A percentile compares a stretch with the other conserved stretches of the same genome.
Evolutionary conservation across 1,140 invertebrate genomes (phyloP).

Genomic region (Zaprionus vittiger): DNA sequence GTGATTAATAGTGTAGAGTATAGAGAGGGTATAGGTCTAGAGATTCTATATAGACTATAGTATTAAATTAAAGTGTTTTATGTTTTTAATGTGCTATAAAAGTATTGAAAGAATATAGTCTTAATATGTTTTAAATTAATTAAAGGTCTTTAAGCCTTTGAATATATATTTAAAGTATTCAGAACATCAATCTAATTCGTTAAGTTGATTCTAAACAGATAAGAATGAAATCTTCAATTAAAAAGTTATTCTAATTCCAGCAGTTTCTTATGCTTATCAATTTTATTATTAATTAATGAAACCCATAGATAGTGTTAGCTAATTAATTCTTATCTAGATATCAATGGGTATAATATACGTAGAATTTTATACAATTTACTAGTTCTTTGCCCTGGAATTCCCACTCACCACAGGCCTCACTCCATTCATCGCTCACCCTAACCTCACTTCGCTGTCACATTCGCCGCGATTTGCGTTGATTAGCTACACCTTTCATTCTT

Average conservation of each 20-base stretch:
- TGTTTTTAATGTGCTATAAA: neutral
- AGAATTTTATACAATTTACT: too few species aligned
- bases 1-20: neutral
- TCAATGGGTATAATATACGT: too few species aligned
- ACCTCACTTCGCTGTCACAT: neutral
- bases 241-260: neutral
- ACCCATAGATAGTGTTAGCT: neutral
- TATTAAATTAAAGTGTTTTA: too few species aligned
- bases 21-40: neutral
- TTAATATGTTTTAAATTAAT: neutral
- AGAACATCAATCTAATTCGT: too few species aligned
- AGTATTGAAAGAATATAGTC: neutral
- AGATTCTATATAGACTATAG: neutral
- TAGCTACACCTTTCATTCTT: neutral
- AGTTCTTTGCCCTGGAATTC: too few species aligned
- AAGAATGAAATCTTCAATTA: too few species aligned
- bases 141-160: too few species aligned
- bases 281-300: neutral
- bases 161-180: too few species aligned
- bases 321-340: neutral
- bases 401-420: neutral
- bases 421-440: neutral
- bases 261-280: neutral
- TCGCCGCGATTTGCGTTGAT: neutral
- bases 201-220: too few species aligned